Evolutionary conservation across 2,888 invertebrate species (phyloP).

Genomic region (Dryomyza anilis): DNA sequence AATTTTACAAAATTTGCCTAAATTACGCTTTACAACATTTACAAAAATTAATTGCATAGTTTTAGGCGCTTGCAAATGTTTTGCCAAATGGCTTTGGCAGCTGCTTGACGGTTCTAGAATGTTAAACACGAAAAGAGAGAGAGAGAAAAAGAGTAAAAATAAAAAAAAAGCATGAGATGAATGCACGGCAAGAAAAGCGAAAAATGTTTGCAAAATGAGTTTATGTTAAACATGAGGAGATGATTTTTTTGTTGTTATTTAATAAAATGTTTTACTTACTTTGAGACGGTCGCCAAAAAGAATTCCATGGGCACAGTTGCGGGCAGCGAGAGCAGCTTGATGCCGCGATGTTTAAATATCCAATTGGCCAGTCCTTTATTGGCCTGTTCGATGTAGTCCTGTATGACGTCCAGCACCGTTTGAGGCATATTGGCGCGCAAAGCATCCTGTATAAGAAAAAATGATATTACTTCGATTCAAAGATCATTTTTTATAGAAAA

Average conservation of each 20-base stretch:
- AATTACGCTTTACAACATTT: too few relatives aligned
- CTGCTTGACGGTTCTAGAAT: constrained; percentile 46
- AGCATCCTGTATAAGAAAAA: constrained; percentile 86
- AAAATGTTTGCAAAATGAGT: not conserved
- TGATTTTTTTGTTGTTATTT: not conserved
- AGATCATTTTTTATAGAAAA: too few relatives aligned
- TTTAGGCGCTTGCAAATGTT: constrained; percentile 45
- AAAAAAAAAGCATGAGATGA: not conserved
- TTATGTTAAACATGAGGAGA: not conserved
- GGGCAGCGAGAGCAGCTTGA: constrained; percentile 82
- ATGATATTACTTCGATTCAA: constrained; percentile 13
- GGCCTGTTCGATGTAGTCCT: constrained; percentile 90
- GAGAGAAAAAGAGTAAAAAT: too few relatives aligned
- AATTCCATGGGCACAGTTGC: constrained; percentile 89
- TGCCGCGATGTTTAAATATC: constrained; percentile 83
- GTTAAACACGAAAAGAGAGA: constrained; percentile 31
- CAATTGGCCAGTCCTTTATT: constrained; percentile 90
- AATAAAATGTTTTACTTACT: constrained; percentile 82
- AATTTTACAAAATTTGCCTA: too few relatives aligned
- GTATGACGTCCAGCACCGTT: constrained; percentile 86
- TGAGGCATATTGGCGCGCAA: constrained; percentile 87
- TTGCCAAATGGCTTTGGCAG: constrained; percentile 47
- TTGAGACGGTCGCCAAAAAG: constrained; percentile 82
- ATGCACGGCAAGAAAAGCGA: not conserved
- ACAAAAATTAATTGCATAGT: too few relatives aligned